Evolutionary conservation across 30 jellyfish, hydroid and myxozoan genomes (phyloP).

Genomic region (Pseudorhiza aurosa): DNA sequence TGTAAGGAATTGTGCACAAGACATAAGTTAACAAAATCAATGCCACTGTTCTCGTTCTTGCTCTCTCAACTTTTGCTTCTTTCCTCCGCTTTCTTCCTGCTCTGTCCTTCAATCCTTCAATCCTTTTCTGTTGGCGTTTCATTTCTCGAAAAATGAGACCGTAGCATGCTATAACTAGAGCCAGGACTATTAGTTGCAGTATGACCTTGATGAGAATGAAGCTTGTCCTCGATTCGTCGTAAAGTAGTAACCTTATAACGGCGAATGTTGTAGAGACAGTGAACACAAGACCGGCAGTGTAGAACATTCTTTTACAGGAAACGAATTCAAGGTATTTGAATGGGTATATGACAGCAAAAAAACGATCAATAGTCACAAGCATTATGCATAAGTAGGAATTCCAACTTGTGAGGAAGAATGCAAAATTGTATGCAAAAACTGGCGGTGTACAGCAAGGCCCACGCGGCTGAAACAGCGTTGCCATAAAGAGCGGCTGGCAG

Average conservation of each 20-base stretch:
- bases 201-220: not conserved
- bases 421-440: not conserved
- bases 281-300: not conserved
- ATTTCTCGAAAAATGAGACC: slow-evolving; percentile 5
- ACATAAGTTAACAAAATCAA: not conserved
- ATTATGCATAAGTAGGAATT: slow-evolving; percentile 5
- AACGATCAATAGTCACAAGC: slow-evolving; percentile 7
- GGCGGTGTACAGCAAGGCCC: slow-evolving; percentile 21
- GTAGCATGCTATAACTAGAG: not conserved
- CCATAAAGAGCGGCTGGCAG: slow-evolving; percentile 25
- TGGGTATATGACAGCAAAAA: not conserved
- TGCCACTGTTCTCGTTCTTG: slow-evolving; percentile 15
- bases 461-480: not conserved
- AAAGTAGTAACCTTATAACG: not conserved
- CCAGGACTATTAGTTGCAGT: not conserved
- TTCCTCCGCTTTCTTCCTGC: slow-evolving; percentile 1
- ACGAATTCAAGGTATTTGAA: slow-evolving; percentile 7
- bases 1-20: slow-evolving; percentile 16
- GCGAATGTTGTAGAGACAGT: not conserved
- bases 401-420: slow-evolving; percentile 8
- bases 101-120: not conserved
- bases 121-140: slow-evolving; percentile 3
- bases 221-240: not conserved
- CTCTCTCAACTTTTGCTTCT: not conserved
- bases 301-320: not conserved